A percentile compares a stretch with the other conserved stretches of the same genome.
Evolutionary conservation across 2,888 invertebrate species (phyloP).

Genomic region (Caenorhabditis uteleia): DNA sequence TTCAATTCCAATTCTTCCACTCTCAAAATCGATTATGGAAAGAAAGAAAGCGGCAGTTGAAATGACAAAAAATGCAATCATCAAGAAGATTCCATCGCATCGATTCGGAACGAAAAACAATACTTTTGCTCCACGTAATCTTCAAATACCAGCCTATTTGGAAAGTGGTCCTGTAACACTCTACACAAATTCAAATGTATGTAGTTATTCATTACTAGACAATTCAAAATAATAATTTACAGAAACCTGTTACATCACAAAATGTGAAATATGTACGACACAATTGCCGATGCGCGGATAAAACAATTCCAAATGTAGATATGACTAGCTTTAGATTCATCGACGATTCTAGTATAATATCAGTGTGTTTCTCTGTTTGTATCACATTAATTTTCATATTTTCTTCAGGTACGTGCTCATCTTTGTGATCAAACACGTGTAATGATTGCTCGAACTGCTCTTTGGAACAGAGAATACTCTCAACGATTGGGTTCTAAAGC

Average conservation of each 20-base stretch:
- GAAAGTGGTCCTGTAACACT: conserved; percentile 20
- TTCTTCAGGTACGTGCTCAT: conserved; percentile 22
- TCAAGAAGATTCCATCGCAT: conserved; percentile 1
- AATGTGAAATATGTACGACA: conserved; percentile 1
- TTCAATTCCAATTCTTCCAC: conserved; percentile 17
- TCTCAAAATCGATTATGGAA: conserved; percentile 35
- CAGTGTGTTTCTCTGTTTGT: not conserved
- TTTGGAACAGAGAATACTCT: conserved; percentile 35
- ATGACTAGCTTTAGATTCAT: conserved; percentile 25
- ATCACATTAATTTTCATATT: too few relatives aligned
- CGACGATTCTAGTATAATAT: conserved; percentile 11
- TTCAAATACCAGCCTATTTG: conserved; percentile 26
- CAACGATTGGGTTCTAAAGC: conserved; percentile 21
- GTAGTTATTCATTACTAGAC: not conserved
- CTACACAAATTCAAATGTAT: conserved; percentile 18
- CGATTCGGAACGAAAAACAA: conserved; percentile 5
- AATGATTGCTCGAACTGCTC: conserved; percentile 34
- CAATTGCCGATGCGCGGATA: conserved; percentile 16
- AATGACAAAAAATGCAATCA: conserved; percentile 15
- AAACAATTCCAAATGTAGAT: conserved; percentile 5
- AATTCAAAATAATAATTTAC: not conserved
- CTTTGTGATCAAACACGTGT: conserved; percentile 37
- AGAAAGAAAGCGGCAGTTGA: conserved; percentile 23
- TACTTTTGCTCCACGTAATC: conserved; percentile 24
- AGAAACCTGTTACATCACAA: conserved; percentile 2